Evolutionary conservation across 2,888 invertebrate genomes (phyloP), one percentile per base, ranked within the genome.

Genomic region (Eilema griseolum): DNA sequence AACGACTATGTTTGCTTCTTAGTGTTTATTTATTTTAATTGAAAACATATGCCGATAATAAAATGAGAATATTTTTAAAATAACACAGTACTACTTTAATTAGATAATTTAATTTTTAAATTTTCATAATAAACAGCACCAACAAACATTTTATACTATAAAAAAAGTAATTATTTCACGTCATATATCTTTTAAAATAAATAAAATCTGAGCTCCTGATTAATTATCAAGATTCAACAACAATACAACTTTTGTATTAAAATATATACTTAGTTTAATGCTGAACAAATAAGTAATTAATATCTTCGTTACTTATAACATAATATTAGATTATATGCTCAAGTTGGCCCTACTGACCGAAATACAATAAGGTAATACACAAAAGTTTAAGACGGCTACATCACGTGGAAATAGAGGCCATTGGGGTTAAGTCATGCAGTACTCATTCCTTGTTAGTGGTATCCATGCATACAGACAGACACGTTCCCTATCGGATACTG

Each of bases 381-480:
- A 60, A 57, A 31, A 37, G 7, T 61, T 7, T 37, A 26, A 70
- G 46, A 56, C 61, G 41, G 31, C 57, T 60, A 66, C 33, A 60
- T 77, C 77, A 82, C 76, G 75, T 82, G 71, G 79, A 81, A 78
- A 73, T 76, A 77, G 69, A 73, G 73, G 77, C 71, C 72, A 75
- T 74, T 66, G 72, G 70, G 79, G 64, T 78, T 80, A 70, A 10
- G 71, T 81, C 88, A 88, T 88, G 88, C 88, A 83, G 75, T 82
- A 80, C 76, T 81, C 79, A 82, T 80, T 46, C 52, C 3, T 71
- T 78, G 75, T 79, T 70, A 68, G 69, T 66, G 70, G 72, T 61
- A 76, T 67, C 41, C 80, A 81, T 81, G 81, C 81, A 79, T 12
- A 37, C 33, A 37, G 71, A 82, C 70, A 69, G 71, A 83, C 83